These are phyloP conservation scores for Cheilosia variabilis DNA, from an alignment of 2,888 invertebrate species.

Conservation along the genomic window DNA sequence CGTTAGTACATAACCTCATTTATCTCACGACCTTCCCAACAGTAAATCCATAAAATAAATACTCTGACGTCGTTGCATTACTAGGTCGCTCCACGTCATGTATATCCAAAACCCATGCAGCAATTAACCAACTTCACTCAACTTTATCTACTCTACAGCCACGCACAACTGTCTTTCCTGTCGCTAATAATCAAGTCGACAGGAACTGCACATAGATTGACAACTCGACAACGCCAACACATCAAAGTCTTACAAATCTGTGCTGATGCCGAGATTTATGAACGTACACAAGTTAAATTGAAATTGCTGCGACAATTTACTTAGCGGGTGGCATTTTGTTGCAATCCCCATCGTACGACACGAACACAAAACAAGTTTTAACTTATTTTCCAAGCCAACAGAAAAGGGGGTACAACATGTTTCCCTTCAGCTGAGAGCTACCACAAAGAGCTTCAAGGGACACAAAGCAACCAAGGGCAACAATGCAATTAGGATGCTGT, in stretches of 20 bases:
- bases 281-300: slow-evolving; percentile 34
- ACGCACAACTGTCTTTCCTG: slow-evolving; percentile 11
- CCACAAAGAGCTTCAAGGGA: slow-evolving; percentile 11
- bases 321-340: slow-evolving; percentile 67
- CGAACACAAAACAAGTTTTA: slow-evolving; percentile 16
- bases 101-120: too few relatives aligned
- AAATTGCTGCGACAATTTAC: slow-evolving; percentile 62
- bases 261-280: slow-evolving; percentile 23
- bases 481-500: slow-evolving; percentile 40
- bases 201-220: slow-evolving; percentile 61
- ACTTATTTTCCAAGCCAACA: slow-evolving; percentile 28
- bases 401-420: slow-evolving; percentile 64
- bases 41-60: too few relatives aligned
- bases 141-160: neutral
- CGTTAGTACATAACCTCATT: too few relatives aligned
- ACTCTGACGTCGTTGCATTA: too few relatives aligned
- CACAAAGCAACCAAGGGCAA: slow-evolving; percentile 13
- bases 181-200: slow-evolving; percentile 1
- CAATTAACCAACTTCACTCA: neutral
- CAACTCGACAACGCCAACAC: slow-evolving; percentile 55
- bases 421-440: slow-evolving; percentile 10
- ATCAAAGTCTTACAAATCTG: slow-evolving; percentile 19
- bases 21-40: too few relatives aligned
- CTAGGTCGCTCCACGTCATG: too few relatives aligned
- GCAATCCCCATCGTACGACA: slow-evolving; percentile 26